phyloP scores from a whole-genome alignment of 2,888 invertebrate species.

The Pseudococcus longispinus region DNA sequence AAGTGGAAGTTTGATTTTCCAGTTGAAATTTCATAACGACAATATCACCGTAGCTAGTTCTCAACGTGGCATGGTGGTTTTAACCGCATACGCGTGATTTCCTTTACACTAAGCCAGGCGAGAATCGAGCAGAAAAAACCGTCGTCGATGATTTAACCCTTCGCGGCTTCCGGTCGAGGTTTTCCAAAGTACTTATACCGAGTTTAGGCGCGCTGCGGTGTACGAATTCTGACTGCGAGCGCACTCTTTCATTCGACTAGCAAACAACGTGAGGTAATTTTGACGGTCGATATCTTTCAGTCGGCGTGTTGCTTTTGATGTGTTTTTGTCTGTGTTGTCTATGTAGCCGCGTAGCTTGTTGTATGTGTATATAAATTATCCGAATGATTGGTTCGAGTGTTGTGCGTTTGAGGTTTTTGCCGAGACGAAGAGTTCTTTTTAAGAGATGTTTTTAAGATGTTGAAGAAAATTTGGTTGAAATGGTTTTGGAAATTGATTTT shows the following conservation, averaged over 20 bases:
- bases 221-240: background rate
- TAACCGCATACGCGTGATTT: slow-evolving; percentile 38
- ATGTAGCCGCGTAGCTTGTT: background rate
- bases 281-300: slow-evolving; percentile 27
- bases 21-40: slow-evolving; percentile 30
- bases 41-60: background rate
- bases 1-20: slow-evolving; percentile 36
- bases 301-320: background rate
- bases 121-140: slow-evolving; percentile 4
- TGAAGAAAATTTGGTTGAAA: too few species aligned
- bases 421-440: too few species aligned
- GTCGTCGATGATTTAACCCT: slow-evolving; percentile 17
- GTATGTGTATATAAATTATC: background rate
- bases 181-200: background rate
- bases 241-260: background rate
- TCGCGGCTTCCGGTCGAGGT: slow-evolving; percentile 33
- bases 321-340: background rate
- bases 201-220: background rate
- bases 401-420: background rate
- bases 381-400: slow-evolving; percentile 15
- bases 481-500: too few species aligned
- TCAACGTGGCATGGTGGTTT: background rate
- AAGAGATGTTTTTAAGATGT: too few species aligned
- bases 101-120: background rate
- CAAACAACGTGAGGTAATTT: slow-evolving; percentile 15